These are phyloP conservation scores for Echeneis naucrates DNA, from an alignment of 2,797 vertebrate species.

Conservation along the genomic window DNA sequence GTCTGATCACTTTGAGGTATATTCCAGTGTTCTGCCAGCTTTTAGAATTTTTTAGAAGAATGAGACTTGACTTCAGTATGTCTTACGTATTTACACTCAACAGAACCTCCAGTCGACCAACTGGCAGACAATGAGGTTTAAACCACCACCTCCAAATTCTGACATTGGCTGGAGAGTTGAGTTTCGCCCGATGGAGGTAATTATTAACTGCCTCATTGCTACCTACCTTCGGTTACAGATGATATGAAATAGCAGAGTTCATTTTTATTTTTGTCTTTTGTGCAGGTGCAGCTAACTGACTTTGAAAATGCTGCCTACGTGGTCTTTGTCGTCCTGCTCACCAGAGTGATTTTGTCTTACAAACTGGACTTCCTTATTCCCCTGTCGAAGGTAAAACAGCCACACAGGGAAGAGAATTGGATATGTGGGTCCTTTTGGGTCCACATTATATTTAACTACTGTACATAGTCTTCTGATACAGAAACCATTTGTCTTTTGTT, in stretches of 20 bases:
- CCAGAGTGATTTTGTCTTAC: slow-evolving; percentile 97
- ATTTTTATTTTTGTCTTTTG: slow-evolving; percentile 12
- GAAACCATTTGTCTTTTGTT: slow-evolving; percentile 31
- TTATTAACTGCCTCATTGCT: background rate
- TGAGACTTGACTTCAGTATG: background rate
- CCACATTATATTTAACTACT: background rate
- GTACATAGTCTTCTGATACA: background rate
- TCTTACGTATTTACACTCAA: background rate
- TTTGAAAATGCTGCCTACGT: slow-evolving; percentile 99
- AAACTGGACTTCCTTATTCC: slow-evolving; percentile 98
- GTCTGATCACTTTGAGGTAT: slow-evolving; percentile 98
- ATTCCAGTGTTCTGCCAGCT: background rate
- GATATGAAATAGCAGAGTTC: background rate
- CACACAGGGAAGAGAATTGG: too few relatives aligned
- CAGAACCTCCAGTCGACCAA: slow-evolving; percentile 99
- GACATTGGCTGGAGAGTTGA: slow-evolving; percentile 99
- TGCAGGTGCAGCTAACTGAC: slow-evolving; percentile 96
- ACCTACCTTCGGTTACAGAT: background rate
- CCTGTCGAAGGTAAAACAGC: slow-evolving; percentile 90
- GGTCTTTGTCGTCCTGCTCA: slow-evolving; percentile 97
- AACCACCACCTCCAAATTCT: slow-evolving; percentile 98
- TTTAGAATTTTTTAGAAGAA: background rate
- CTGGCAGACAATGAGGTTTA: slow-evolving; percentile 99
- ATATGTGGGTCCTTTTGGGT: too few relatives aligned
- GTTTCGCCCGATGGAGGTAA: slow-evolving; percentile 99